Conservation (phyloP, 2,113 vertebrate genomes). For the Spermophilus dauricus region DNA sequence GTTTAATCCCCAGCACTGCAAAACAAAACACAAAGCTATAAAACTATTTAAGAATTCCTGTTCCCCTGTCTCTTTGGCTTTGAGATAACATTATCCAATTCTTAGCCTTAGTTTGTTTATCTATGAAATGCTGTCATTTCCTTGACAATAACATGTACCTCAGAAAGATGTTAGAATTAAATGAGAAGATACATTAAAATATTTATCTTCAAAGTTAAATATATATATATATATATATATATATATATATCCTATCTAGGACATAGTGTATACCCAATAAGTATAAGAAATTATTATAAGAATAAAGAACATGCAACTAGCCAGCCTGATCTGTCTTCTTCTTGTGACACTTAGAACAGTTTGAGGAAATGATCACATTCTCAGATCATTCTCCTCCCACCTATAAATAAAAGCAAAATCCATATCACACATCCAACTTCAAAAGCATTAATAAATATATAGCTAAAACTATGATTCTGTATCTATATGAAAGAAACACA, state of each 20-base stretch:
- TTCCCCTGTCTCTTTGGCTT: background rate
- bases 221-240: background rate
- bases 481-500: background rate
- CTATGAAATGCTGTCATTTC: background rate
- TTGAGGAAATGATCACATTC: background rate
- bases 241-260: background rate
- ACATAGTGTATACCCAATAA: background rate
- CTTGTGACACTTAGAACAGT: background rate
- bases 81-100: background rate
- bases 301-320: background rate
- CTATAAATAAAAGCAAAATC: conserved; percentile 25
- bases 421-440: background rate
- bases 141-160: background rate
- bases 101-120: background rate
- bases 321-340: background rate
- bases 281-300: background rate
- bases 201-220: background rate
- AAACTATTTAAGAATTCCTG: background rate
- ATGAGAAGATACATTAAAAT: conserved; percentile 5
- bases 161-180: background rate
- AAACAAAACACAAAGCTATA: too few relatives aligned
- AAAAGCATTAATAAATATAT: background rate
- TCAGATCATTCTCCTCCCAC: background rate
- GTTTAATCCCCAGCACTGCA: too few relatives aligned
- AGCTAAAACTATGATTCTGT: background rate